phyloP scores from a whole-genome alignment of 92 coral and sea anemone species.

The Bergia sp. region DNA sequence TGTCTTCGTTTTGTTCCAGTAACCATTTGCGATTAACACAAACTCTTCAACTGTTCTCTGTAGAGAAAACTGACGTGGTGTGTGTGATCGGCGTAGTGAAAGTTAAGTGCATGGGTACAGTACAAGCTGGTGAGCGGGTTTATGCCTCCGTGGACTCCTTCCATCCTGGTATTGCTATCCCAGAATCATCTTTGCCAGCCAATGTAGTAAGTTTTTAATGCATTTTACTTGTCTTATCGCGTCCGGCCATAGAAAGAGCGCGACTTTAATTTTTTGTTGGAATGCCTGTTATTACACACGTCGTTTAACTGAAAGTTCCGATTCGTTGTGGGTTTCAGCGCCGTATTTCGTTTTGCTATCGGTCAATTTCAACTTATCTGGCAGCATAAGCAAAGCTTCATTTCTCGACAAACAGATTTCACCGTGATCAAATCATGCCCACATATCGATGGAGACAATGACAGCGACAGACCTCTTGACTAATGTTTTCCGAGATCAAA shows the following conservation, averaged over 20 bases:
- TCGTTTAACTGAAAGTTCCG: not conserved
- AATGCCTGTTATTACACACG: not conserved
- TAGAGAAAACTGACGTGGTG: conserved; percentile 76
- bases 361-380: too few relatives aligned
- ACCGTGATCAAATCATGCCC: too few relatives aligned
- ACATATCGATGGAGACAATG: too few relatives aligned
- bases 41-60: not conserved
- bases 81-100: conserved; percentile 97
- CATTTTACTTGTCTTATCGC: conserved; percentile 46
- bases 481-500: too few relatives aligned
- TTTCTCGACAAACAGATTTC: too few relatives aligned
- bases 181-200: conserved; percentile 89
- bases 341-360: not conserved
- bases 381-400: too few relatives aligned
- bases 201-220: conserved; percentile 57
- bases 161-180: conserved; percentile 87
- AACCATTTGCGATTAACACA: not conserved
- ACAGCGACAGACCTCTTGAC: too few relatives aligned
- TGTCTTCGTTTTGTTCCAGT: not conserved
- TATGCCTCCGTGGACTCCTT: conserved; percentile 73
- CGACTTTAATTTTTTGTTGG: not conserved
- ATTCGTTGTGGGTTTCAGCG: not conserved
- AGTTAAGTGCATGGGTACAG: conserved; percentile 81
- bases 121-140: conserved; percentile 91
- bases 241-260: conserved; percentile 68